phyloP scores from a whole-genome alignment of 2,113 vertebrate species.

The human (Homo sapiens) region DNA sequence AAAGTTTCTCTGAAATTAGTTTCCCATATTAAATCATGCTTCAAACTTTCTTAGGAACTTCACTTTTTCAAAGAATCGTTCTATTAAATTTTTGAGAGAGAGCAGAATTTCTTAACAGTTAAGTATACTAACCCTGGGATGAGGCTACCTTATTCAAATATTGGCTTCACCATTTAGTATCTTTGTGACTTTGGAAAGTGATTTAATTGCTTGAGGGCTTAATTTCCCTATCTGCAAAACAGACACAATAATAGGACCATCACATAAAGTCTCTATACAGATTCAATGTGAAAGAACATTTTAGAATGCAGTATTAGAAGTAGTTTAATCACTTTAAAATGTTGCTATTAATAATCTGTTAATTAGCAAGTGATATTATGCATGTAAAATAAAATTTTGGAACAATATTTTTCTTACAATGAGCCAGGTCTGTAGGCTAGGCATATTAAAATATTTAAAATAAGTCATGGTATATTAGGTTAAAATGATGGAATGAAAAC shows the following conservation, averaged over 20 bases:
- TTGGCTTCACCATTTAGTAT: background rate
- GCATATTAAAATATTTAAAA: conserved; percentile 70
- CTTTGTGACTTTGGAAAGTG: conserved; percentile 7
- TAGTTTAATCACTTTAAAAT: background rate
- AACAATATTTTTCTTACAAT: background rate
- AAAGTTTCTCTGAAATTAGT: conserved; percentile 50
- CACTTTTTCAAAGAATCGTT: background rate
- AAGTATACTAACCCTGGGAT: background rate
- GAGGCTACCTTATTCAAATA: background rate
- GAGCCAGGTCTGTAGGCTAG: conserved; percentile 32
- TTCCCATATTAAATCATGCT: conserved; percentile 45
- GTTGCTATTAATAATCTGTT: background rate
- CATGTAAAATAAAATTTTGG: background rate
- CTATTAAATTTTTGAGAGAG: background rate
- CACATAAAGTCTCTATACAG: background rate
- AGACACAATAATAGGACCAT: background rate
- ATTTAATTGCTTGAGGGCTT: background rate
- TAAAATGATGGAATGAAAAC: background rate
- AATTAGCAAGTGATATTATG: background rate
- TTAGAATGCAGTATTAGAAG: background rate
- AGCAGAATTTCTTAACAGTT: background rate
- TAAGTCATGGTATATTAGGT: conserved; percentile 71
- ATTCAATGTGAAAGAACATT: background rate
- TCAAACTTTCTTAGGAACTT: conserved; percentile 15
- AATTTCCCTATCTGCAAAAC: background rate